These are phyloP conservation scores for Syrmaticus mikado DNA, from an alignment of 2,113 vertebrate genomes.

Conservation along the genomic window DNA sequence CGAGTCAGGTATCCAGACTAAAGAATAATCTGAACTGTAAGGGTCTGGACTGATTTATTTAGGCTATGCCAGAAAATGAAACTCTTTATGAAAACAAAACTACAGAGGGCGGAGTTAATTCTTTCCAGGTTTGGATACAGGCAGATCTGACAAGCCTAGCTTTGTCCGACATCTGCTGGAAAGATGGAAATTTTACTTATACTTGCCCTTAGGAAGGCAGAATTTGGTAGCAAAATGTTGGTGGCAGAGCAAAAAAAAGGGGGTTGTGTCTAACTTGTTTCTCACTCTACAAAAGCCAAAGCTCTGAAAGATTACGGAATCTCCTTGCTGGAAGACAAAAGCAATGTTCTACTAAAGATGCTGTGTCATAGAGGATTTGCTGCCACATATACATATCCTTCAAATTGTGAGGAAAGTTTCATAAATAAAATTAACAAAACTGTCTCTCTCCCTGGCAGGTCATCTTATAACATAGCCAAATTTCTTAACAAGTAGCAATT, in stretches of 20 bases:
- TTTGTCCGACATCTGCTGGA: not conserved
- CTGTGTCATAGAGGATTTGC: not conserved
- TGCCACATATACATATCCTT: not conserved
- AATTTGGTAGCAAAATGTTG: not conserved
- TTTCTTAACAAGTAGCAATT: conserved; percentile 67
- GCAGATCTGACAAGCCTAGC: not conserved
- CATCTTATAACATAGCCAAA: conserved; percentile 47
- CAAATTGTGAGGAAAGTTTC: conserved; percentile 21
- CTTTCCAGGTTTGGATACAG: conserved; percentile 7
- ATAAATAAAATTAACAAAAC: conserved; percentile 63
- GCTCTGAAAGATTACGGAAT: not conserved
- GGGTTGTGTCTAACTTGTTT: not conserved
- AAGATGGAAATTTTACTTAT: not conserved
- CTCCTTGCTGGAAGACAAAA: conserved; percentile 30
- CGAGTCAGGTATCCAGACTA: not conserved
- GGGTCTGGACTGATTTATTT: not conserved
- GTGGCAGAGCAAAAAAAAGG: not conserved
- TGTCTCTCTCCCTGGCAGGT: conserved; percentile 32
- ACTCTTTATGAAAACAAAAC: not conserved
- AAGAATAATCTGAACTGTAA: not conserved
- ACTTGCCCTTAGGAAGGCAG: not conserved
- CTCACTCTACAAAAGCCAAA: conserved; percentile 13
- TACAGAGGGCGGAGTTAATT: conserved; percentile 6
- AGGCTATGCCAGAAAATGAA: not conserved
- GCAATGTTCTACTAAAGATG: not conserved